Evolutionary conservation across 2,113 vertebrate species (phyloP).

Genomic region (Ciconia maguari): DNA sequence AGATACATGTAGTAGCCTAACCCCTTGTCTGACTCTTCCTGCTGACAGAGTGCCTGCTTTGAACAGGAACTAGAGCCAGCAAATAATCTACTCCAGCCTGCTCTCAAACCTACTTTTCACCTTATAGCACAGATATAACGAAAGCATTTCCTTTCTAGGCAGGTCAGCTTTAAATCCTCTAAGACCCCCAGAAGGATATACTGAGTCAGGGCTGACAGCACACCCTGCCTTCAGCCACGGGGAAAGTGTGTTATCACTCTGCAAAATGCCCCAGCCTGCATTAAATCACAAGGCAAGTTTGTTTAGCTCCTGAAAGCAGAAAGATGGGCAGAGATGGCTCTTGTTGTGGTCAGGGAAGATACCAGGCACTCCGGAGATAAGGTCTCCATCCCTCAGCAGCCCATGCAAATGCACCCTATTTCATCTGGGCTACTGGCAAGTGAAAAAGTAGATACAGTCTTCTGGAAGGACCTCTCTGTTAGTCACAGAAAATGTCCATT

Average conservation of each 20-base stretch:
- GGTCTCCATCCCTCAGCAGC: neutral
- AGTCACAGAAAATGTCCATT: neutral
- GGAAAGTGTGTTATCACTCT: neutral
- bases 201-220: neutral
- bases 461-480: neutral
- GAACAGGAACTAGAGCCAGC: neutral
- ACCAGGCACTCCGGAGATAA: neutral
- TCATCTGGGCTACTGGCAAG: neutral
- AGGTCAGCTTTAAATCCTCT: neutral
- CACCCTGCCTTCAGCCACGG: neutral
- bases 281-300: neutral
- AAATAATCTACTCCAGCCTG: neutral
- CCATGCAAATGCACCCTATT: neutral
- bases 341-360: neutral
- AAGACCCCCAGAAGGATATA: neutral
- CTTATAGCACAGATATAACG: neutral
- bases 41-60: neutral
- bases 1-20: neutral
- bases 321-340: neutral
- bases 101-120: neutral
- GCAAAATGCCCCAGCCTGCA: neutral
- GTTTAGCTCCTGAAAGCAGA: neutral
- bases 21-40: neutral
- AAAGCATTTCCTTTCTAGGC: rapidly evolving
- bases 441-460: neutral